Evolutionary conservation across 2,888 invertebrate genomes (phyloP), one percentile per base, ranked within the genome.

Genomic region (Neoaliturus tenellus): DNA sequence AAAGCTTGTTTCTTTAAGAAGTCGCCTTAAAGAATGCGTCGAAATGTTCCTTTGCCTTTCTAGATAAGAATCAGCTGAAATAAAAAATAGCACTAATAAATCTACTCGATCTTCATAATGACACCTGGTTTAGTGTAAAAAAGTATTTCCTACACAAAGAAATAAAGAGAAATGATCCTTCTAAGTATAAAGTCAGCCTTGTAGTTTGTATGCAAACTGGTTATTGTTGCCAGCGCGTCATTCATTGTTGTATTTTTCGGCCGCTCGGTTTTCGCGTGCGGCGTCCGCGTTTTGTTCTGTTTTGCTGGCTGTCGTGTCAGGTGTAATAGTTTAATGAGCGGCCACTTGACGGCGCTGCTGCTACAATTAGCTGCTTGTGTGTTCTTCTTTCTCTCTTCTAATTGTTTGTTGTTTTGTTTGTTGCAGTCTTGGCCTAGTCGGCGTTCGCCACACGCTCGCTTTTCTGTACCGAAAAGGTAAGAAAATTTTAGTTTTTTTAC

Each of bases 351-450:
- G 62, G n/a, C 69, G 35, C 69, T 69, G 35, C 39, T 2, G 39
- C 69, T 20, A n/a, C 39, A 69, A 69, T 69, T 69, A 69, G 69
- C 39, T 14, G 69, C 5, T 5, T 69, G 35, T 35, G 39, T 69
- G 28, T 31, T 62, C 20, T 69, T 20, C 39, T 69, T 69, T 69
- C 33, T 69, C 69, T 17, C 12, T 3, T 62, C 69, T 69, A 69
- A 69, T 69, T 69, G 39, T 39, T 39, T 67, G 67, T 67, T 67
- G 69, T 69, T 69, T 31, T 69, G 69, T 39, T n/a, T 69, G 69
- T 69, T 39, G 69, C 69, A 69, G 69, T 35, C 39, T 39, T 20
- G 67, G 33, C n/a, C 39, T 39, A 6, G 20, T 8, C 69, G 39
- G 39, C 39, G 12, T 20, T 39, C 20, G 58, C 25, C 10, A 55